Evolutionary conservation across 37 sponge, comb jelly and placozoan genomes (phyloP), one percentile per base, ranked within the genome.

Genomic region (Petrosia ficiformis): DNA sequence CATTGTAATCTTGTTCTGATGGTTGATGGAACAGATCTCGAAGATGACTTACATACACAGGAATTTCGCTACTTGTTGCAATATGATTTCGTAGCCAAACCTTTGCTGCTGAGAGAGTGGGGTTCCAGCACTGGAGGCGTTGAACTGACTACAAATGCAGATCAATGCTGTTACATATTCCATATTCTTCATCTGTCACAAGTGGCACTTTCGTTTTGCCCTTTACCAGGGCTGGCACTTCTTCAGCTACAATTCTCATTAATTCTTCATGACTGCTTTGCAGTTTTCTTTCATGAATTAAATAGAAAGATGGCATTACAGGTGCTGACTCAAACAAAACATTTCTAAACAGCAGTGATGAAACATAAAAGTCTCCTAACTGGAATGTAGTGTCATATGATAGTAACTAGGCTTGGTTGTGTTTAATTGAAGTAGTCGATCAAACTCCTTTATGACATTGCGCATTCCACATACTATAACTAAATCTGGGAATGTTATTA

Each of bases 341-440:
- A 65, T 82, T 65, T 0, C 82, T 38, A 34, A 82, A 82, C 31
- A 71, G 61, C 1, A 74, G 75, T 25, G 72, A 19, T 8, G 75
- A 82, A 33, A 82, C 75, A 66, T 82, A 82, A 42, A 82, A 82
- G 64, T 82, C 75, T 28, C 82, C 82, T 39, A 82, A 52, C 44
- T 82, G 74, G 44, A 82, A 82, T 33, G 75, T 82, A 33, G 75
- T 82, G 65, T 80, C 81, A 37, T 80, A 80, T 19, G 73, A 43
- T 44, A 71, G 16, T 2, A 71, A 4, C 37, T 71, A 61, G 70
- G 81, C 4, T 8, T 34, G 1, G 73, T 25, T n/a, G 81, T 56
- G 4, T 75, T 21, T 31, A 72, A 25, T 1, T 32, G 26, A 24
- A 83, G 64, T 31, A 83, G 8, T 38, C 43, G 44, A 39, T 76